Evolutionary conservation across 2,888 invertebrate species (phyloP).

Genomic region (Ormyrus pomaceus): DNA sequence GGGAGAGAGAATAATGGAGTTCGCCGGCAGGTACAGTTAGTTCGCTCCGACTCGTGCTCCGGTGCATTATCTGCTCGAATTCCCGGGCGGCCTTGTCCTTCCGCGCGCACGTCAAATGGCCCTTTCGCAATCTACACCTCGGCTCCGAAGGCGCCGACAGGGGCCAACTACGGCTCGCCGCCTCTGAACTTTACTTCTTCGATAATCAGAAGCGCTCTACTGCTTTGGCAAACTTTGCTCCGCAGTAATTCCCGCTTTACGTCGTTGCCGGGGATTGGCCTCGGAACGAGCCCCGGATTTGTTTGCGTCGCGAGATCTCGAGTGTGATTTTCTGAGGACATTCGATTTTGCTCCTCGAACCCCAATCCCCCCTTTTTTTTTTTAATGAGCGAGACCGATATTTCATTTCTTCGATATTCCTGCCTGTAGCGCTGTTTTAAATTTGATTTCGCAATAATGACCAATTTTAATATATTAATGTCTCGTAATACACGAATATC

Average conservation of each 20-base stretch:
- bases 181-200: slow-evolving; percentile 31
- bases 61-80: slow-evolving; percentile 59
- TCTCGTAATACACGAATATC: too few relatives aligned
- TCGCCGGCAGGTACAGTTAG: slow-evolving; percentile 61
- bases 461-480: too few relatives aligned
- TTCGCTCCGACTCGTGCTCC: slow-evolving; percentile 59
- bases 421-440: too few relatives aligned
- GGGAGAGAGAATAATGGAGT: slow-evolving; percentile 57
- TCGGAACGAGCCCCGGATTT: too few relatives aligned
- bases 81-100: slow-evolving; percentile 62
- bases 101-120: slow-evolving; percentile 41
- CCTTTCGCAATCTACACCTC: slow-evolving; percentile 45
- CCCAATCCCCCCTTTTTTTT: too few relatives aligned
- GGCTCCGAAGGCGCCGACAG: background rate
- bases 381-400: too few relatives aligned
- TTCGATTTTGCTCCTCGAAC: too few relatives aligned
- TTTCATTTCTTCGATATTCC: too few relatives aligned
- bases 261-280: too few relatives aligned
- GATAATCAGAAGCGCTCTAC: slow-evolving; percentile 11
- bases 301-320: too few relatives aligned
- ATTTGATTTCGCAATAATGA: too few relatives aligned
- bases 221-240: slow-evolving; percentile 31
- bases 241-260: slow-evolving; percentile 11
- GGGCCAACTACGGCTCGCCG: background rate
- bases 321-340: too few relatives aligned